Base-by-base conservation (phyloP, 2,797 vertebrate genomes). In the Anas bernieri region DNA sequence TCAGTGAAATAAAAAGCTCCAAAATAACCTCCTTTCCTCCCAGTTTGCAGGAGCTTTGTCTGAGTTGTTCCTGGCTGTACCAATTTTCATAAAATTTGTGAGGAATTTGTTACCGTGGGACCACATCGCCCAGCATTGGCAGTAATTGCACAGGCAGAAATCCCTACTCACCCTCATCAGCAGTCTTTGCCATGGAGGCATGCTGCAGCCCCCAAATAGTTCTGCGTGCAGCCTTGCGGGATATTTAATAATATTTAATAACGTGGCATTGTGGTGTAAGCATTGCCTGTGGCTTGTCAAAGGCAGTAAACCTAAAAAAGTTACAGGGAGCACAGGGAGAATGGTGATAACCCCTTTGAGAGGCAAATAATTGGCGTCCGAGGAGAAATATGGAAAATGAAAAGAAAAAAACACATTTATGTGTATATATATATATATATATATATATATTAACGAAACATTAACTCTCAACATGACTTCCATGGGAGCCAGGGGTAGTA, bases 401-500 rank as follows among this genome's bases (percentile, higher is more conserved):
- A 81, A 80, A 89, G 18, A 48, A 91, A 86, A 39, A 81, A 86
- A 11, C 16, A 18, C 16, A 9, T 31, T 17, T 13, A 21, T 6
- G 74, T 58, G 63, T 80, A 3, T 46, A 59, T 4, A n/a, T n/a
- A 30, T 11, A 7, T 30, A 64, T 14, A 83, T 88, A 39, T 75
- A 17, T 5, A 33, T 11, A 9, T 26, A 64, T 14, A 83, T 88
- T 80, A 92, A 94, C 74, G 61, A 95, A 94, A 95, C 93, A 93
- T 96, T 93, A 94, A 94, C 79, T 95, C 88, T 78, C 93, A 31
- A 41, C 69, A n/a, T 89, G 93, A 33, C 28, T 81, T 76, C 90
- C 87, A 45, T 4, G 52, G 61, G 84, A 75, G 86, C 39, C 21
- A 61, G 73, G 80, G 12, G 62, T 63, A 39, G 30, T 41, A 43